Percentiles rank a stretch among this genome's conserved stretches.
Conservation (phyloP, 2,888 invertebrate species). For the Cataglyphis livida region DNA sequence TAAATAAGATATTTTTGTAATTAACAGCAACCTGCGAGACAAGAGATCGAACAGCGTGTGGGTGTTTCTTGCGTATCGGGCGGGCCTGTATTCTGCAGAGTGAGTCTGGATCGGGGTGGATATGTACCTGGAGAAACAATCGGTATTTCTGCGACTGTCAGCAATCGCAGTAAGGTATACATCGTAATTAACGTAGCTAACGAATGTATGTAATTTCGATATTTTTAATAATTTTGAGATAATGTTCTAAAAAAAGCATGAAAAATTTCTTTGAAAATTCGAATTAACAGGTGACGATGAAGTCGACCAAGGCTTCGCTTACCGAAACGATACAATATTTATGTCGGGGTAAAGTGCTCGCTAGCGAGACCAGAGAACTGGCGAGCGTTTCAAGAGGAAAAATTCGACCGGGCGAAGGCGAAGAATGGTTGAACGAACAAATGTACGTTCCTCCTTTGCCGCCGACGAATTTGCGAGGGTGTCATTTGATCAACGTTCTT, state of each 20-base stretch:
- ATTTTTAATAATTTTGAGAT: not conserved
- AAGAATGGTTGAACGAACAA: conserved; percentile 95
- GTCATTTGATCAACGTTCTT: conserved; percentile 96
- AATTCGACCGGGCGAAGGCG: conserved; percentile 92
- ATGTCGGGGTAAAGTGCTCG: conserved; percentile 94
- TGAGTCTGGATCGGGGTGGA: conserved; percentile 95
- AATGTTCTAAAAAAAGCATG: not conserved
- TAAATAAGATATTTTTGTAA: conserved; percentile 16
- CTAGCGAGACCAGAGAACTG: conserved; percentile 94
- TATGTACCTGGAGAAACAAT: conserved; percentile 98
- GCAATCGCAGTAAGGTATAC: conserved; percentile 92
- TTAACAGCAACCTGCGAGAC: conserved; percentile 93
- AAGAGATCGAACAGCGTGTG: conserved; percentile 96
- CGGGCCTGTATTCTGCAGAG: conserved; percentile 94
- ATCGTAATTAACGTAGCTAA: not conserved
- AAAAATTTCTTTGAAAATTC: conserved; percentile 12
- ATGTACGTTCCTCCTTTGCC: conserved; percentile 97
- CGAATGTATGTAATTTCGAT: too few relatives aligned
- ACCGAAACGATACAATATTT: conserved; percentile 96
- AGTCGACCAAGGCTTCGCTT: conserved; percentile 94
- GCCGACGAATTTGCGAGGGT: conserved; percentile 97
- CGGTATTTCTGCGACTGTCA: conserved; percentile 93
- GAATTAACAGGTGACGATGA: conserved; percentile 88
- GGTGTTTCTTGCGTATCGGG: conserved; percentile 96
- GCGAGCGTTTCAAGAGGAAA: conserved; percentile 93